Evolutionary conservation across 2,113 vertebrate genomes (phyloP), one percentile per base, ranked within the genome.

Genomic region (Pavo muticus): DNA sequence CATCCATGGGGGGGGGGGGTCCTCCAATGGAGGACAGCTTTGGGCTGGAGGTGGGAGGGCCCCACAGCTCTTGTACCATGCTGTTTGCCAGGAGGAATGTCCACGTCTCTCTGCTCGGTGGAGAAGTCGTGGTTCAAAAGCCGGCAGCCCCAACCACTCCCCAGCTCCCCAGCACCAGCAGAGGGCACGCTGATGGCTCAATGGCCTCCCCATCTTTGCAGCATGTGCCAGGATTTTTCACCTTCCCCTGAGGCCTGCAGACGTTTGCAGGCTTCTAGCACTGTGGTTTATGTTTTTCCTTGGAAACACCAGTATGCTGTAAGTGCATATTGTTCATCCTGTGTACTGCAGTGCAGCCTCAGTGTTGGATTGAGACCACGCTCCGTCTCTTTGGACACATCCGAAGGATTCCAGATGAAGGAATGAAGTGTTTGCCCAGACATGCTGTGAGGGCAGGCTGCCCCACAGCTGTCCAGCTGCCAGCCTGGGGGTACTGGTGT

Each of bases 381-480:
- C 30, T 85, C 1, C 2, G 61, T 67, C 65, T 90, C 48, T 69
- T 84, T 74, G 80, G 88, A 95, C 0, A 2, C 29, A 57, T 74
- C 14, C 1, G 64, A 77, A 88, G 82, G 50, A 68, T 87, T 88
- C 76, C 76, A 93, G 83, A 88, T 1, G 1, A 20, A 52, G 69
- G 52, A 95, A 67, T 32, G 18, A 60, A 75, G 69, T 52, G 42
- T 91, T 96, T 93, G 83, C 69, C 76, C 76, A 88, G 91, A 88
- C 21, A 2, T 1, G 3, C 44, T 77, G 72, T 45, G 60, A 93
- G 72, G 72, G 68, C 72, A 91, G 72, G 64, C 75, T 90, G 85
- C 54, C 85, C 93, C 85, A 74, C 29, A 29, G 0, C 0, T 1
- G 14, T 32, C 54, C 6, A 3, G 42, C 37, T 91, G 88, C 95